These are phyloP conservation scores for Ahaetulla prasina DNA, from an alignment of 2,113 vertebrate genomes.

Conservation along the genomic window DNA sequence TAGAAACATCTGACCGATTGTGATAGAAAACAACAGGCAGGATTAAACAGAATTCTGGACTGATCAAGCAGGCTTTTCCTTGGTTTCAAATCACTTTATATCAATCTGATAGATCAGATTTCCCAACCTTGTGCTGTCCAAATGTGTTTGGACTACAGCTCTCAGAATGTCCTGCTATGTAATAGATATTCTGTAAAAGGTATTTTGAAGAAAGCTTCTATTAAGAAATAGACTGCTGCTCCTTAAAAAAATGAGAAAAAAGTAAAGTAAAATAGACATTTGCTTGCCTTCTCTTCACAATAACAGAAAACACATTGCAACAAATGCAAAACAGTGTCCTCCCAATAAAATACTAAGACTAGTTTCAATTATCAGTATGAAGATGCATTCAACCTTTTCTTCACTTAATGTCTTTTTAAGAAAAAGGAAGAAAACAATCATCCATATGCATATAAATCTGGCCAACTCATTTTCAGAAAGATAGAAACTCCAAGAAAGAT, in stretches of 20 bases:
- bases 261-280: conserved; percentile 37
- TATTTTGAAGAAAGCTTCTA: conserved; percentile 37
- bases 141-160: neutral
- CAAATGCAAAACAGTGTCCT: neutral
- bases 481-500: conserved; percentile 29
- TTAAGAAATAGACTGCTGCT: conserved; percentile 39
- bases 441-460: neutral
- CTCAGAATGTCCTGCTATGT: neutral
- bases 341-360: neutral
- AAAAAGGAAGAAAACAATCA: neutral
- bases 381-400: conserved; percentile 6
- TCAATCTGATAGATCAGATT: conserved; percentile 18
- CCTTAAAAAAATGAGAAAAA: conserved; percentile 12
- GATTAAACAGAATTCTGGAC: neutral
- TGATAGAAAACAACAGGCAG: neutral
- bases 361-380: neutral
- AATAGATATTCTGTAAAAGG: conserved; percentile 6
- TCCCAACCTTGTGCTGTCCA: neutral
- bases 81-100: conserved; percentile 20
- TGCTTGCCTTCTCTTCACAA: conserved; percentile 37
- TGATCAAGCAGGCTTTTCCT: neutral
- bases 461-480: conserved; percentile 21
- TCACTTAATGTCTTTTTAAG: neutral
- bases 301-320: conserved; percentile 25
- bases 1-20: neutral